These are phyloP conservation scores for Aporophyla nigra DNA, from an alignment of 2,888 invertebrate genomes.

Conservation along the genomic window DNA sequence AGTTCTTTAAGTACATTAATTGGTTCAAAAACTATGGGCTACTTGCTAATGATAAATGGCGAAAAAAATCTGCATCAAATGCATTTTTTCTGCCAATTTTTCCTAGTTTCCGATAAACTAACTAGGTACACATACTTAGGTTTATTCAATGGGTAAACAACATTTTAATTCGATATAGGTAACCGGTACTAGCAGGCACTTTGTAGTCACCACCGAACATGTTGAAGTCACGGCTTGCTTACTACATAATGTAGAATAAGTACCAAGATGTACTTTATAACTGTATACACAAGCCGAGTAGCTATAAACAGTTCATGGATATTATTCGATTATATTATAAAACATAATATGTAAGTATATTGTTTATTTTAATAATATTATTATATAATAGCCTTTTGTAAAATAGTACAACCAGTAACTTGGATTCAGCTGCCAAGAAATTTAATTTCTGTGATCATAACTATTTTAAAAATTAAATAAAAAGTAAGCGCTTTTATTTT, in stretches of 20 bases:
- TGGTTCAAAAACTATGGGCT: background rate
- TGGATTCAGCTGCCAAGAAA: background rate
- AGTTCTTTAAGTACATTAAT: background rate
- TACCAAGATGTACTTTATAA: constrained; percentile 14
- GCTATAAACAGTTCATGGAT: constrained; percentile 24
- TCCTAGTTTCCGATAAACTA: constrained; percentile 2
- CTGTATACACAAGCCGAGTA: constrained; percentile 10
- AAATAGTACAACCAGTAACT: background rate
- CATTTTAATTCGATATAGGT: constrained; percentile 21
- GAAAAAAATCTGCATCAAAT: background rate
- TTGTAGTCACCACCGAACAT: constrained; percentile 42
- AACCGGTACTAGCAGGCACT: constrained; percentile 18
- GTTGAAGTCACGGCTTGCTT: constrained; percentile 54
- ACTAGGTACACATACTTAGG: background rate
- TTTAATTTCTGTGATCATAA: background rate
- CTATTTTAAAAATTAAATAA: background rate
- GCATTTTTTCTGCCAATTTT: background rate
- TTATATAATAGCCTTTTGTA: constrained; percentile 8
- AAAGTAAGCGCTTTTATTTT: background rate
- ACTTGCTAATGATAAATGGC: background rate
- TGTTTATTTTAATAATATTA: constrained; percentile 22
- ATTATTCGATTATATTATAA: constrained; percentile 6
- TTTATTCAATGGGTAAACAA: constrained; percentile 12
- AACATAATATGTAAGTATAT: background rate
- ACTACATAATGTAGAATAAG: constrained; percentile 47